A percentile compares a stretch with the other conserved stretches of the same genome.
phyloP scores from a whole-genome alignment of 2,113 vertebrate genomes.

The Vulpes lagopus region DNA sequence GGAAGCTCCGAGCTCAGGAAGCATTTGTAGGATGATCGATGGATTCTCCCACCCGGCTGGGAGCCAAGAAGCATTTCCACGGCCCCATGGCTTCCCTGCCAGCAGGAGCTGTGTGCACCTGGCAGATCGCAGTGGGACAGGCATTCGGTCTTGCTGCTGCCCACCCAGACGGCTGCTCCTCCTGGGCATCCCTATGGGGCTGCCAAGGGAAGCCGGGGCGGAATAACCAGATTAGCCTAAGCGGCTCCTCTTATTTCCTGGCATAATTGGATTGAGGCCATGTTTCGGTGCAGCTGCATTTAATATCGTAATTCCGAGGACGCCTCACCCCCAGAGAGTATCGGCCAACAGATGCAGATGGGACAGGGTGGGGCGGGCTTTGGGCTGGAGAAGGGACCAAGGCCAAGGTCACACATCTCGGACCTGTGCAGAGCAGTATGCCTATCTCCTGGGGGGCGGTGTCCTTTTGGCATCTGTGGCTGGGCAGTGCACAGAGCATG shows the following conservation, averaged over 20 bases:
- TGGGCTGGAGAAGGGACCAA: fast-evolving
- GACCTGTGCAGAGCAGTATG: background rate
- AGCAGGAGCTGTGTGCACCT: fast-evolving
- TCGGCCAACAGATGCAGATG: background rate
- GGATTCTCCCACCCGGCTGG: background rate
- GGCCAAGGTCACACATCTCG: background rate
- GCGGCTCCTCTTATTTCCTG: slow-evolving; percentile 81
- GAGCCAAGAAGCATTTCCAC: background rate
- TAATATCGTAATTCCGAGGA: slow-evolving; percentile 77
- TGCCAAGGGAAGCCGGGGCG: background rate
- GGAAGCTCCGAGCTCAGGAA: fast-evolving
- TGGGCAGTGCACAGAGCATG: fast-evolving
- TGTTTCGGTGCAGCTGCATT: slow-evolving; percentile 77
- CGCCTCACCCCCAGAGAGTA: background rate
- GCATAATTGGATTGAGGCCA: slow-evolving; percentile 80
- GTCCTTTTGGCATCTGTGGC: background rate
- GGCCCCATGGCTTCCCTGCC: background rate
- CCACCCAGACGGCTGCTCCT: slow-evolving; percentile 51
- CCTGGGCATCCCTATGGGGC: slow-evolving; percentile 52
- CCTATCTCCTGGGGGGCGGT: background rate
- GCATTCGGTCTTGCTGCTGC: background rate
- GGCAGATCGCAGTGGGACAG: fast-evolving
- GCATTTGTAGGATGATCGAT: background rate
- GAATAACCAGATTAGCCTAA: slow-evolving; percentile 84
- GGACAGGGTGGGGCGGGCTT: background rate